Evolutionary conservation across 2,888 invertebrate genomes (phyloP), one percentile per base, ranked within the genome.

Genomic region (Leptopilina syphax): DNA sequence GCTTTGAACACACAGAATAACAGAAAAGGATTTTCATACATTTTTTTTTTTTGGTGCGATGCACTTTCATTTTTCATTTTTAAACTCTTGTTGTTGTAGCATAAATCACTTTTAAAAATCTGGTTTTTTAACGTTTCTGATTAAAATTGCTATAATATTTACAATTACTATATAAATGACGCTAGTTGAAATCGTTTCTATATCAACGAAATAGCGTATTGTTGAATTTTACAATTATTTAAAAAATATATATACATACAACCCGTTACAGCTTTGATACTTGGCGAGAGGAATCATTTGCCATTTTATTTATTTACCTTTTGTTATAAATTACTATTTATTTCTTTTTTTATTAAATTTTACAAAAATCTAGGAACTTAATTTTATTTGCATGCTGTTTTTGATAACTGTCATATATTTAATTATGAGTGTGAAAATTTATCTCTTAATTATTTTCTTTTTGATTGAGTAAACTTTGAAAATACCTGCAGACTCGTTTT

Each of bases 191-290:
- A 60, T 73, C 24, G 57, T 73, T 73, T 41, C n/a, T 73, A 10
- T 34, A 57, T 41, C 13, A 57, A n/a, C 73, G 10, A 57, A 73
- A 34, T 73, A 41, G 57, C 57, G 73, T 57, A 34, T 54, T 34
- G 34, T n/a, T 54, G 13, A 13, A 57, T 73, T 73, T 73, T 73
- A 73, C n/a, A 41, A 41, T 73, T 73, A 73, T 57, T 73, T 34
- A 34, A 57, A 73, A 73, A 73, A 73, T 34, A 57, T 73, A 73
- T 73, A 73, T 73, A 73, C 57, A 73, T 73, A 73, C 57, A 73
- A 73, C 57, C 73, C 73, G 73, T 73, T 73, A 57, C n/a, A 73
- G 54, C 73, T 73, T 73, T 73, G 73, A 73, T 73, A 73, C 57
- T 73, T 34, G 54, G 73, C 34, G 73, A 70, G 73, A 70, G 27